A percentile compares a stretch with the other conserved stretches of the same genome.
Conservation (phyloP, 2,888 invertebrate genomes). For the Drosophila fulvimacula region DNA sequence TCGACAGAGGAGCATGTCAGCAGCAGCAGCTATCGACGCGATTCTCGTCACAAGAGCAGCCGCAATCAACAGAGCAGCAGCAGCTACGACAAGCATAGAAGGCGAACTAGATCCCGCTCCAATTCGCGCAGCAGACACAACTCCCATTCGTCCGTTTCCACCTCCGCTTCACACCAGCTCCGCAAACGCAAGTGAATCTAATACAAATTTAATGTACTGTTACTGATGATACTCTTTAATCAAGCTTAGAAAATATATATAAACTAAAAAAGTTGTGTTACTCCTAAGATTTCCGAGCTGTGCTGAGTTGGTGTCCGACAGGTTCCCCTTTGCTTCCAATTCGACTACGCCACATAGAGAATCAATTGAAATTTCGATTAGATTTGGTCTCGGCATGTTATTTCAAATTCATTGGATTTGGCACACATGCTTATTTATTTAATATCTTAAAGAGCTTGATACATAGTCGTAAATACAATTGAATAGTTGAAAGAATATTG, state of each 20-base stretch:
- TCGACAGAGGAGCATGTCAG: conserved; percentile 66
- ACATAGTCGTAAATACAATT: conserved; percentile 33
- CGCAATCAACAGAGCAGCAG: conserved; percentile 52
- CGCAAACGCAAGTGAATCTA: conserved; percentile 63
- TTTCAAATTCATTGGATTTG: conserved; percentile 42
- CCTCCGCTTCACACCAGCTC: conserved; percentile 41
- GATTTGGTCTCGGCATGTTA: conserved; percentile 39
- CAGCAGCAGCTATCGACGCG: conserved; percentile 42
- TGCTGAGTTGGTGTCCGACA: not conserved
- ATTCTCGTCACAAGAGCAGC: conserved; percentile 54
- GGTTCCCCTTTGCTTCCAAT: not conserved
- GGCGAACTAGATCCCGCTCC: conserved; percentile 76
- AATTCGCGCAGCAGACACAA: conserved; percentile 79
- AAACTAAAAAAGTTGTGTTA: conserved; percentile 11
- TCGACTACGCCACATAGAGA: not conserved
- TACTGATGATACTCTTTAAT: conserved; percentile 40
- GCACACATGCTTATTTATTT: conserved; percentile 62
- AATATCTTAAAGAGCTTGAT: conserved; percentile 45
- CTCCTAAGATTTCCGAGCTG: not conserved
- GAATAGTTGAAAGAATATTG: conserved; percentile 30
- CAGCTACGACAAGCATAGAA: conserved; percentile 52
- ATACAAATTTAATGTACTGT: conserved; percentile 31
- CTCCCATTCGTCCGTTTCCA: conserved; percentile 66
- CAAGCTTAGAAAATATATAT: conserved; percentile 40
- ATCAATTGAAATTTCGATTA: conserved; percentile 18